A percentile compares a stretch with the other conserved stretches of the same genome.
Conservation (phyloP, 2,113 vertebrate genomes). For the Syngnathus typhle region DNA sequence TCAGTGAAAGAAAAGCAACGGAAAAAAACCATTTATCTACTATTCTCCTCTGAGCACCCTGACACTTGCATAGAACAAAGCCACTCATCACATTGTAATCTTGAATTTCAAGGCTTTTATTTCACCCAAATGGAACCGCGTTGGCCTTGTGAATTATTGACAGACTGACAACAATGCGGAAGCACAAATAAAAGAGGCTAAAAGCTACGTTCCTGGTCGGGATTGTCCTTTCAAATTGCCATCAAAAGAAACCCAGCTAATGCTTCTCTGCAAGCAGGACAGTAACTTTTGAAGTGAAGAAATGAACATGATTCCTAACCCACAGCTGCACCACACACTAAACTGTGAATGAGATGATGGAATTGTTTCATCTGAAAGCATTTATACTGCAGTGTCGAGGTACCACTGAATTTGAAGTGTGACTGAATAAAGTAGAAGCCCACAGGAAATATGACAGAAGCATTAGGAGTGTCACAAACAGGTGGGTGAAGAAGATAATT, state of each 20-base stretch:
- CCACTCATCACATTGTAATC: constrained; percentile 69
- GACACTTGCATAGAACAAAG: constrained; percentile 63
- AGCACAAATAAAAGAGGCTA: constrained; percentile 70
- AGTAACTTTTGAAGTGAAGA: constrained; percentile 41
- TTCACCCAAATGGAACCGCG: constrained; percentile 66
- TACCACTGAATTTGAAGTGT: constrained; percentile 22
- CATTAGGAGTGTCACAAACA: constrained; percentile 14
- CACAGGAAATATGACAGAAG: constrained; percentile 12
- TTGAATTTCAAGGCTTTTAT: constrained; percentile 71
- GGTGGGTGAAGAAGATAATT: constrained; percentile 30
- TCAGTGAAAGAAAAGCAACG: constrained; percentile 47
- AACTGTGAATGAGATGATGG: constrained; percentile 43
- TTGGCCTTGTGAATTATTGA: constrained; percentile 73
- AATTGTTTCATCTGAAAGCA: background rate
- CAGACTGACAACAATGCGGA: constrained; percentile 68
- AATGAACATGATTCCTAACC: constrained; percentile 40
- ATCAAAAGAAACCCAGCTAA: constrained; percentile 51
- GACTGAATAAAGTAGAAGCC: constrained; percentile 29
- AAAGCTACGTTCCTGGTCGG: constrained; percentile 60
- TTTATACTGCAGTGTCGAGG: too few species aligned
- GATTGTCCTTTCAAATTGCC: constrained; percentile 63
- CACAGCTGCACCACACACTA: constrained; percentile 36
- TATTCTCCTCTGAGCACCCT: constrained; percentile 54
- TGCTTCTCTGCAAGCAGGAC: constrained; percentile 40
- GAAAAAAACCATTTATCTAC: constrained; percentile 58